Conservation (phyloP, 2,113 vertebrate species). For the Cyprinodon tularosa region DNA sequence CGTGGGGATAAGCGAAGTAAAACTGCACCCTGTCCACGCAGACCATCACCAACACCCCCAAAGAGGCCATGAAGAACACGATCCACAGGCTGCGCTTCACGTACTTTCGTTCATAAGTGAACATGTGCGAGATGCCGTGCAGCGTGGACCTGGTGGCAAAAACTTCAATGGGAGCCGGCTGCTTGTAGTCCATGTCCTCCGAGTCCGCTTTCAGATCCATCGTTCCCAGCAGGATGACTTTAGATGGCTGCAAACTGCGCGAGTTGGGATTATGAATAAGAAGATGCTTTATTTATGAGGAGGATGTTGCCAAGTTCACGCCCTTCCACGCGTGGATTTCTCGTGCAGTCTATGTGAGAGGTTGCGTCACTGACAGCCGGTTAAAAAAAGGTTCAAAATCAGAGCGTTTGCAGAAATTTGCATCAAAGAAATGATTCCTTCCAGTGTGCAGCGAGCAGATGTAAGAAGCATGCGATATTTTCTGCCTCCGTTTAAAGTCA, state of each 20-base stretch:
- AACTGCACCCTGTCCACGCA: slow-evolving; percentile 95
- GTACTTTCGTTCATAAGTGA: slow-evolving; percentile 93
- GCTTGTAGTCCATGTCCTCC: slow-evolving; percentile 90
- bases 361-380: slow-evolving; percentile 69
- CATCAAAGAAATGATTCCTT: neutral
- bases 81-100: slow-evolving; percentile 94
- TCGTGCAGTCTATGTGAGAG: slow-evolving; percentile 59
- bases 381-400: slow-evolving; percentile 4
- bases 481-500: slow-evolving; percentile 45
- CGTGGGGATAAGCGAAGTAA: slow-evolving; percentile 96
- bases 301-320: slow-evolving; percentile 71
- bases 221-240: slow-evolving; percentile 25
- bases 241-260: slow-evolving; percentile 2
- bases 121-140: slow-evolving; percentile 98
- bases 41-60: slow-evolving; percentile 88
- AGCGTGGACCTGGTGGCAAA: slow-evolving; percentile 98
- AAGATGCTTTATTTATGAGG: slow-evolving; percentile 32
- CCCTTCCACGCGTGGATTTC: slow-evolving; percentile 67
- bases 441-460: slow-evolving; percentile 15
- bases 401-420: slow-evolving; percentile 16
- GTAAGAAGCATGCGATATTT: slow-evolving; percentile 10
- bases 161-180: slow-evolving; percentile 90
- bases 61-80: slow-evolving; percentile 91
- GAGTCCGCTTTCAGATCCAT: slow-evolving; percentile 95
- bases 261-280: slow-evolving; percentile 22